A percentile compares a stretch with the other conserved stretches of the same genome.
Conservation (phyloP, 2,797 vertebrate genomes). For the Platyrinchus mystaceus region DNA sequence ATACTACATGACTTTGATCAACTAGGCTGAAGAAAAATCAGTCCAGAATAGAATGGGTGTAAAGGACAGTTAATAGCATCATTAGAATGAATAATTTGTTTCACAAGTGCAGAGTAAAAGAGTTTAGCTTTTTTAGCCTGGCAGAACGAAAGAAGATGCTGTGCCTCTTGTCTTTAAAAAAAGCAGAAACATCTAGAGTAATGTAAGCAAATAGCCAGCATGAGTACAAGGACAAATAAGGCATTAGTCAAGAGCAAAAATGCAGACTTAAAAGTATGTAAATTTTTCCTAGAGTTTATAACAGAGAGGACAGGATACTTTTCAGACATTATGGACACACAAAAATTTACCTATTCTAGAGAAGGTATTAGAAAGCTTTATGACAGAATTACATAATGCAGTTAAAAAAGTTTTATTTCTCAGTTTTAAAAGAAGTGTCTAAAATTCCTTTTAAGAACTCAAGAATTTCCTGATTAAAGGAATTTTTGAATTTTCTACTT, state of each 20-base stretch:
- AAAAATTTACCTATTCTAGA: neutral
- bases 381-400: neutral
- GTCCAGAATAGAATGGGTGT: neutral
- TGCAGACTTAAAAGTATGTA: neutral
- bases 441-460: neutral
- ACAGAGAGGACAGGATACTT: neutral
- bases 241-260: neutral
- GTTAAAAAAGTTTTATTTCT: neutral
- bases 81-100: neutral
- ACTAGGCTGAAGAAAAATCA: neutral
- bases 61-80: neutral
- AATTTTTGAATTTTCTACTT: neutral
- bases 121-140: neutral
- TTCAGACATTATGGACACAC: neutral
- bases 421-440: neutral
- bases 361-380: neutral
- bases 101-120: neutral
- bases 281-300: neutral
- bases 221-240: neutral
- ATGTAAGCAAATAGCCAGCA: neutral
- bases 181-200: neutral
- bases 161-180: neutral
- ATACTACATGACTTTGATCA: neutral
- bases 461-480: neutral
- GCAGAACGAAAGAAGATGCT: neutral